These are phyloP conservation scores for Marcusenius ussheri DNA, from an alignment of 2,113 vertebrate species.

Conservation along the genomic window DNA sequence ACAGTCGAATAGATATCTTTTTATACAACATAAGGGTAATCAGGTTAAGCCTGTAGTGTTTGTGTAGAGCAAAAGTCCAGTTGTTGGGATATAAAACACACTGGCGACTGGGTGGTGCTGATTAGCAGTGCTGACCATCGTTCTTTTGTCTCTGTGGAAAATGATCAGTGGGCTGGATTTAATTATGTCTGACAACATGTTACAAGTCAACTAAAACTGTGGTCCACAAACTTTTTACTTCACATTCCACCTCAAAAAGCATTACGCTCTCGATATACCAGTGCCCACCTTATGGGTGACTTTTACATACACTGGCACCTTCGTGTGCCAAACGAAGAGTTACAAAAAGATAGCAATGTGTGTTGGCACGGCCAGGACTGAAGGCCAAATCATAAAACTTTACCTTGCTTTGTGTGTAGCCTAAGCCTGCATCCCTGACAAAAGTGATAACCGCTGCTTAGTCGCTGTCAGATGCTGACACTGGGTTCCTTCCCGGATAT, in stretches of 20 bases:
- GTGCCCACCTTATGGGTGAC: not conserved
- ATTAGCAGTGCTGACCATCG: not conserved
- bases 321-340: not conserved
- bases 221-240: not conserved
- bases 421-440: not conserved
- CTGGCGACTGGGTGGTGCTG: not conserved
- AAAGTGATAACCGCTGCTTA: not conserved
- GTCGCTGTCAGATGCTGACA: not conserved
- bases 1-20: not conserved
- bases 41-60: not conserved
- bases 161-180: not conserved
- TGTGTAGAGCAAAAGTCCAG: not conserved
- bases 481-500: not conserved
- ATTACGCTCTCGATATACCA: not conserved
- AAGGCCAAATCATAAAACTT: not conserved
- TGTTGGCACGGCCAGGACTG: not conserved
- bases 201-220: not conserved
- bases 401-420: not conserved
- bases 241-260: not conserved
- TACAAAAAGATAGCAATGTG: not conserved
- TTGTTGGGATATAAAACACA: not conserved
- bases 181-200: not conserved
- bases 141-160: not conserved
- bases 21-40: too few species aligned
- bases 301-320: not conserved